Evolutionary conservation across 2,797 vertebrate species (phyloP).

Genomic region (Alca torda): DNA sequence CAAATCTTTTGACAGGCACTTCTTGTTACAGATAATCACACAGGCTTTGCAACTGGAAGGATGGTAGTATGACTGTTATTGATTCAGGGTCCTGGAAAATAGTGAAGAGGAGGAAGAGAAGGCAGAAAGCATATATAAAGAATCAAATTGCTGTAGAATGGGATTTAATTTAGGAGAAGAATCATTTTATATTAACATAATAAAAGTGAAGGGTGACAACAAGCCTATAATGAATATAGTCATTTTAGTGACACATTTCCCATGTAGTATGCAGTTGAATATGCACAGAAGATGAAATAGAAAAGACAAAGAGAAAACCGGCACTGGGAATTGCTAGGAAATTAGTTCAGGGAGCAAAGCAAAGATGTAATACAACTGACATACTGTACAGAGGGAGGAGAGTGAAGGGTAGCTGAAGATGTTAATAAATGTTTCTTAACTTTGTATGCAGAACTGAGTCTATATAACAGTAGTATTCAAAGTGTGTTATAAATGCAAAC

Average conservation of each 20-base stretch:
- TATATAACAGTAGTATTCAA: background rate
- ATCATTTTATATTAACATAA: background rate
- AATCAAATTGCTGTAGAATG: background rate
- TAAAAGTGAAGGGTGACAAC: background rate
- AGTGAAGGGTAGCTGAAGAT: background rate
- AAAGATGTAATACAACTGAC: background rate
- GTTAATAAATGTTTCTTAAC: background rate
- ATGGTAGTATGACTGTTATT: background rate
- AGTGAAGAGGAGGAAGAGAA: background rate
- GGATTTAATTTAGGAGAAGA: background rate
- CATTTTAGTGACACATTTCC: background rate
- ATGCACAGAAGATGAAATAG: background rate
- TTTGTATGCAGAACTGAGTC: background rate
- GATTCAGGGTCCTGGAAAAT: background rate
- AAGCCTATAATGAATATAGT: background rate
- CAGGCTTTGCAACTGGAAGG: background rate
- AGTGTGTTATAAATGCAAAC: background rate
- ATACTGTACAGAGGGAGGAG: background rate
- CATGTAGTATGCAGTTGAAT: background rate
- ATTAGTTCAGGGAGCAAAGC: background rate
- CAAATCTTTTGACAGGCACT: background rate
- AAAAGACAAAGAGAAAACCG: background rate
- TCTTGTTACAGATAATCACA: background rate
- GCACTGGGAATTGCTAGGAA: background rate
- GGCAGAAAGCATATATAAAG: background rate